Conservation (phyloP, 2,888 invertebrate species). For the Noctua janthina region DNA sequence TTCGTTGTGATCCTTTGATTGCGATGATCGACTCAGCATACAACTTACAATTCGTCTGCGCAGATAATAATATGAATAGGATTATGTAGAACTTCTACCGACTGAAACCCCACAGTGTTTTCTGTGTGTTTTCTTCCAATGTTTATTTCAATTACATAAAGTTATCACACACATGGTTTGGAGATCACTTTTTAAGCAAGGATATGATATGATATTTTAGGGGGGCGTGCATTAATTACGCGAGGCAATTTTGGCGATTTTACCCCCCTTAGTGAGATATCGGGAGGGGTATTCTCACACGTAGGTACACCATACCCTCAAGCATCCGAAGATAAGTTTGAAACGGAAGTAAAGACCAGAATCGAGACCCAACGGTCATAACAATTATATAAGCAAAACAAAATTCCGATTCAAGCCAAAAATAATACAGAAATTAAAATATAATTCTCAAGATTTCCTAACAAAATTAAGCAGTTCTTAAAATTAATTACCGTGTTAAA, state of each 20-base stretch:
- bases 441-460: not conserved
- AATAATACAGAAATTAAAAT: constrained; percentile 5
- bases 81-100: too few relatives aligned
- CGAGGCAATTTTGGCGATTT: too few relatives aligned
- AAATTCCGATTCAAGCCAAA: not conserved
- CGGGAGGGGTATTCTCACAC: too few relatives aligned
- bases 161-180: too few relatives aligned
- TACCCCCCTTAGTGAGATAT: too few relatives aligned
- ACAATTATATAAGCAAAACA: constrained; percentile 5
- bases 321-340: not conserved
- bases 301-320: not conserved
- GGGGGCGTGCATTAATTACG: too few relatives aligned
- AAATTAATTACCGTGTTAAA: constrained; percentile 47
- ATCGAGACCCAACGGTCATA: not conserved
- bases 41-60: not conserved
- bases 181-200: too few relatives aligned
- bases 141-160: too few relatives aligned
- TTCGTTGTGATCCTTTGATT: not conserved
- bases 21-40: not conserved
- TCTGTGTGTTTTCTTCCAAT: too few relatives aligned
- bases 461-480: constrained; percentile 17
- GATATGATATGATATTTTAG: too few relatives aligned
- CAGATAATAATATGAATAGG: not conserved
- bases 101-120: too few relatives aligned
- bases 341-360: not conserved